Evolutionary conservation across 1,140 invertebrate species (phyloP).

Genomic region (Eufriesea mexicana): DNA sequence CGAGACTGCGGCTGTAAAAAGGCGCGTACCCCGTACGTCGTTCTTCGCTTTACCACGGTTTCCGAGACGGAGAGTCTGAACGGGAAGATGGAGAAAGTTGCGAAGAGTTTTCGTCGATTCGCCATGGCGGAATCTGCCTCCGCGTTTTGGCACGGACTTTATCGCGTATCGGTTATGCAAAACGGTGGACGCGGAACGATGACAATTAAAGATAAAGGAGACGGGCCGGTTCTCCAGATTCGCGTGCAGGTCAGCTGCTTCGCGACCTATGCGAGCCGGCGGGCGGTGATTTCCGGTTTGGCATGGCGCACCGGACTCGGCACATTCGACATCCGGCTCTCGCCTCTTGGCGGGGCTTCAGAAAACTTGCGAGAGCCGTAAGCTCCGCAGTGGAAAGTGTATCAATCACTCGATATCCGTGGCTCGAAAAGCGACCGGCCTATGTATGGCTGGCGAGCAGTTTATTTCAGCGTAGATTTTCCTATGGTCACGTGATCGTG

Average conservation of each 20-base stretch:
- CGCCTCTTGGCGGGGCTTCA: conserved; percentile 74
- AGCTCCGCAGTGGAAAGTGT: conserved; percentile 75
- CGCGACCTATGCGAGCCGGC: conserved; percentile 12
- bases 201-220: conserved; percentile 40
- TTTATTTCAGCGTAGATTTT: conserved; percentile 74
- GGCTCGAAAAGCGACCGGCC: conserved; percentile 53
- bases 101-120: conserved; percentile 17
- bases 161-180: conserved; percentile 58
- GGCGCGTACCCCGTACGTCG: no score
- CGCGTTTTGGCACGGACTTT: conserved; percentile 31
- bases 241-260: conserved; percentile 43
- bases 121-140: background rate
- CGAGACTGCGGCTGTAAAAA: background rate
- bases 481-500: conserved; percentile 68
- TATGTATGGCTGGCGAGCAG: conserved; percentile 41
- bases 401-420: conserved; percentile 77
- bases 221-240: background rate
- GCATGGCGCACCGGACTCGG: conserved; percentile 65
- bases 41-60: background rate
- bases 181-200: conserved; percentile 50
- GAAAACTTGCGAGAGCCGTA: conserved; percentile 75
- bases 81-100: background rate
- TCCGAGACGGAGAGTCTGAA: background rate
- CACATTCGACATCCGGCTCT: conserved; percentile 66
- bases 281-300: conserved; percentile 75